These are phyloP conservation scores for Chaetura pelagica DNA, from an alignment of 2,113 vertebrate genomes.

Conservation along the genomic window DNA sequence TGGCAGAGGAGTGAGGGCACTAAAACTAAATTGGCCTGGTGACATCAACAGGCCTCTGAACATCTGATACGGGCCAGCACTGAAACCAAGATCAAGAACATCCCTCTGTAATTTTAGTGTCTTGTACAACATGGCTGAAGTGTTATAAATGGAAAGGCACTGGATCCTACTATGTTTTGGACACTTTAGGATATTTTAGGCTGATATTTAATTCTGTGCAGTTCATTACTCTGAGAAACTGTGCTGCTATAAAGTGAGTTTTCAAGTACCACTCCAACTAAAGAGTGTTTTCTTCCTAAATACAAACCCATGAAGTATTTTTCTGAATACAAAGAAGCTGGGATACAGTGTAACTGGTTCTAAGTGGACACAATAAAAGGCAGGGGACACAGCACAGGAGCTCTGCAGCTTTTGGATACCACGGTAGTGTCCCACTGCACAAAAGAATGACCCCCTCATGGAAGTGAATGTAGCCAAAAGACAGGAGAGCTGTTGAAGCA, in stretches of 20 bases:
- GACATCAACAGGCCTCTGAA: neutral
- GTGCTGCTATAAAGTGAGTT: neutral
- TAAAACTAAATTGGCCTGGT: neutral
- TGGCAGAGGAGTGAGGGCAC: neutral
- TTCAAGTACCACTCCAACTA: neutral
- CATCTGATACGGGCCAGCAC: neutral
- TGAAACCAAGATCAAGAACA: constrained; percentile 12
- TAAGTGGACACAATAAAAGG: neutral
- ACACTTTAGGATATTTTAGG: neutral
- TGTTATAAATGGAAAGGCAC: constrained; percentile 30
- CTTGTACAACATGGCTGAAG: neutral
- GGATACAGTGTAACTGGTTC: neutral
- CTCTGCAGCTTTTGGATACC: neutral
- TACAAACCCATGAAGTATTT: neutral
- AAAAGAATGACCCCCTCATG: neutral
- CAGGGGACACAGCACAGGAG: neutral
- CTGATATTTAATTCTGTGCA: neutral
- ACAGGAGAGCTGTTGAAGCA: neutral
- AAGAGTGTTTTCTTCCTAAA: neutral
- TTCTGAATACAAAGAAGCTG: neutral
- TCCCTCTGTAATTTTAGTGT: neutral
- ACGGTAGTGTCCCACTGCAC: neutral
- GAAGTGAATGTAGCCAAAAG: neutral
- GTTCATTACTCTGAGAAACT: neutral
- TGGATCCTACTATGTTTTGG: neutral